Percentiles rank a stretch among this genome's conserved stretches.
phyloP scores from a whole-genome alignment of 2,113 vertebrate genomes.

The Meles meles region DNA sequence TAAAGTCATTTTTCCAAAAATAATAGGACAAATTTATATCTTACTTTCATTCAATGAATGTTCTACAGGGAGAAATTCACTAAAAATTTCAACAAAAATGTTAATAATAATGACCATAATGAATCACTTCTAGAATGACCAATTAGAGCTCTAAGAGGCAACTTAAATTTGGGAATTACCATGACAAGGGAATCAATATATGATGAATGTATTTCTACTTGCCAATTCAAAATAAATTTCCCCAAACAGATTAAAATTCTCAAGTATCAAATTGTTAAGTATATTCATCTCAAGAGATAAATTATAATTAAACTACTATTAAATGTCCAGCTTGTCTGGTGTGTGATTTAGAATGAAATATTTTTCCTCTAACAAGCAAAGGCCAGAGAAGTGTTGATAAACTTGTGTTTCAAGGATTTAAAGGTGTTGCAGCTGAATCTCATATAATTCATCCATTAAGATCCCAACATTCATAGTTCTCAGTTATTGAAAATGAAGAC shows the following conservation, averaged over 20 bases:
- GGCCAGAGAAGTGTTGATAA: neutral
- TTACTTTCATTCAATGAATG: neutral
- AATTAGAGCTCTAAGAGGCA: slow-evolving; percentile 46
- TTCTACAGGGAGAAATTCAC: slow-evolving; percentile 4
- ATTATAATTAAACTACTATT: slow-evolving; percentile 54
- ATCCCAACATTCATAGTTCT: neutral
- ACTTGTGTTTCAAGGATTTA: slow-evolving; percentile 26
- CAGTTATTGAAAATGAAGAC: neutral
- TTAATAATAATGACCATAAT: slow-evolving; percentile 21
- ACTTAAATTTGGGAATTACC: slow-evolving; percentile 44
- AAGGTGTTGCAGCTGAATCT: slow-evolving; percentile 20
- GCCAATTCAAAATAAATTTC: slow-evolving; percentile 60
- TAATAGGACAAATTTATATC: neutral
- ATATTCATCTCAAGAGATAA: slow-evolving; percentile 48
- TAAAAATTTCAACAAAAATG: slow-evolving; percentile 20
- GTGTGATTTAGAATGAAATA: slow-evolving; percentile 50
- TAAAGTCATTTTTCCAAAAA: neutral
- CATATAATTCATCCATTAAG: neutral
- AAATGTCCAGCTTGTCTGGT: slow-evolving; percentile 27
- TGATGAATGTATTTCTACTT: slow-evolving; percentile 55
- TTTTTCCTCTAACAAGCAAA: slow-evolving; percentile 17
- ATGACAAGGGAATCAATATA: slow-evolving; percentile 52
- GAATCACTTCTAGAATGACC: slow-evolving; percentile 44
- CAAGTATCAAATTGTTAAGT: slow-evolving; percentile 48
- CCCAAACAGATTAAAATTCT: slow-evolving; percentile 40